Conservation (phyloP, 2,888 invertebrate genomes). For the Odontothrips loti region DNA sequence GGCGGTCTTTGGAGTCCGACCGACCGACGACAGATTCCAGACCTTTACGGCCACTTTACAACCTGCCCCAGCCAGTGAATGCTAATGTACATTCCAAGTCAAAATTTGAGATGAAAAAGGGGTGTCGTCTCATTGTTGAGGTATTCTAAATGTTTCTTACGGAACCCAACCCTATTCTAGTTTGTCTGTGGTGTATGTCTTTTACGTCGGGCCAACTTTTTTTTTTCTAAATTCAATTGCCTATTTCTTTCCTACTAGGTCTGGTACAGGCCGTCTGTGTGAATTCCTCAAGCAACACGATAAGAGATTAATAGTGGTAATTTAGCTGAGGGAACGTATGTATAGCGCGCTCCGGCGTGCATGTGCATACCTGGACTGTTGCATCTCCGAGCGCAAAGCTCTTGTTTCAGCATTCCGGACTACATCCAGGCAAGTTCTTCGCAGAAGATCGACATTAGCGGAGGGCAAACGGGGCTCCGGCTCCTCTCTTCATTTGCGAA, state of each 20-base stretch:
- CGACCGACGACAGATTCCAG: slow-evolving; percentile 12
- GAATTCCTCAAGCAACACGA: neutral
- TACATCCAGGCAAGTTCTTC: neutral
- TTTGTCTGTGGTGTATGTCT: too few species aligned
- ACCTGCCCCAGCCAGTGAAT: neutral
- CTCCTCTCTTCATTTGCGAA: slow-evolving; percentile 1
- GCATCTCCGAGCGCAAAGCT: neutral
- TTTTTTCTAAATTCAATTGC: too few species aligned
- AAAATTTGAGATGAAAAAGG: neutral
- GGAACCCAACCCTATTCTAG: too few species aligned
- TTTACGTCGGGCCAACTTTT: too few species aligned
- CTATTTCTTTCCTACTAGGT: neutral
- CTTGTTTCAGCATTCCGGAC: neutral
- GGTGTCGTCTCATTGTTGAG: too few species aligned
- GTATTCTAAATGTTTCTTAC: too few species aligned
- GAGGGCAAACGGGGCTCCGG: neutral
- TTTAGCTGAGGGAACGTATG: slow-evolving; percentile 16
- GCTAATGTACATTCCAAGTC: slow-evolving; percentile 1
- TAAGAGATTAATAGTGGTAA: slow-evolving; percentile 25
- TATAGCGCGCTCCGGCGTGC: slow-evolving; percentile 7
- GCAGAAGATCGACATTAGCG: neutral
- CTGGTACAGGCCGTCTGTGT: neutral
- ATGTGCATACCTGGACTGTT: neutral
- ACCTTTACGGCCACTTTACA: slow-evolving; percentile 7
- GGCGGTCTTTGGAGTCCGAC: neutral